phyloP scores from a whole-genome alignment of 1,140 invertebrate species.

The Drosophila burlai region DNA sequence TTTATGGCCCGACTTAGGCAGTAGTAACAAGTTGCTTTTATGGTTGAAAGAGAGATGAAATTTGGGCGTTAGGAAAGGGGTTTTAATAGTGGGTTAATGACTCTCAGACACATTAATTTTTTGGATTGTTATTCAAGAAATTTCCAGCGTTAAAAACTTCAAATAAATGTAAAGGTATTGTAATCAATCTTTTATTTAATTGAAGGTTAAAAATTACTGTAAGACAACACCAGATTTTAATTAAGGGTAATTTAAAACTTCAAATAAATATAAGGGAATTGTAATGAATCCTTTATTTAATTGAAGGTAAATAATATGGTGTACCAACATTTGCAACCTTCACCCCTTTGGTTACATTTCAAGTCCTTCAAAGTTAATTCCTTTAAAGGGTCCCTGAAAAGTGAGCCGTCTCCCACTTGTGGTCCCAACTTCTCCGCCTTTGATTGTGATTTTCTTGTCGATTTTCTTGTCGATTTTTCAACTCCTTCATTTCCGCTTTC shows the following conservation, averaged over 20 bases:
- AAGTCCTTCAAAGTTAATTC: constrained; percentile 6
- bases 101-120: not conserved
- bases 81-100: constrained; percentile 1
- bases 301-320: constrained; percentile 1
- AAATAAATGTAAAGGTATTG: not conserved
- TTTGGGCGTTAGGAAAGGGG: not conserved
- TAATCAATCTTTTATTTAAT: constrained; percentile 1
- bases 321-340: not conserved
- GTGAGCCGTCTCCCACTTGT: not conserved
- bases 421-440: not conserved
- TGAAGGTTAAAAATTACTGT: not conserved
- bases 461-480: constrained; percentile 3
- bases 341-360: not conserved
- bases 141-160: not conserved
- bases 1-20: constrained; percentile 5
- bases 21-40: constrained; percentile 29
- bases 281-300: constrained; percentile 1
- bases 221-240: too few species aligned
- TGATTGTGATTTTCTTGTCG: constrained; percentile 7
- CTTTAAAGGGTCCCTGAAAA: not conserved
- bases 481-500: constrained; percentile 17
- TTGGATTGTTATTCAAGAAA: not conserved
- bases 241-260: not conserved
- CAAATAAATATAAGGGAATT: not conserved
- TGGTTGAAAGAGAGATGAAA: constrained; percentile 2